Conservation (phyloP, 2,888 invertebrate species). For the Nineta flava region DNA sequence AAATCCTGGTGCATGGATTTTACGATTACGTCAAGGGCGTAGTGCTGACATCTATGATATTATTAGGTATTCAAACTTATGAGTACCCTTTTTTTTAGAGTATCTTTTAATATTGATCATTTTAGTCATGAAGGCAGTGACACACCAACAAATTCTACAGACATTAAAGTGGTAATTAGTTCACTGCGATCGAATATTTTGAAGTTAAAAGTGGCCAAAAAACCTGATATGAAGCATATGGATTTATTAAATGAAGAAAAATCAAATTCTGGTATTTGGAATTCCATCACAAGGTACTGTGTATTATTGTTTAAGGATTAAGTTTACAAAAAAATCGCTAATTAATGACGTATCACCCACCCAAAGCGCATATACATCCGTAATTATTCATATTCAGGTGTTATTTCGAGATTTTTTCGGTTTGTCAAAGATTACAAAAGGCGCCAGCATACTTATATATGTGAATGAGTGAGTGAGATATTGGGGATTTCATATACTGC, state of each 20-base stretch:
- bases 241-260: constrained; percentile 76
- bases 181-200: constrained; percentile 82
- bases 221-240: constrained; percentile 69
- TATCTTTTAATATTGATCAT: constrained; percentile 8
- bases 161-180: constrained; percentile 65
- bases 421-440: too few species aligned
- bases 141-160: constrained; percentile 47
- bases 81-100: background rate
- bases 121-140: constrained; percentile 61
- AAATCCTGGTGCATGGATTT: constrained; percentile 89
- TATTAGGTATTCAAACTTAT: constrained; percentile 55
- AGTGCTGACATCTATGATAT: constrained; percentile 93
- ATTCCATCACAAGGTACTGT: constrained; percentile 74
- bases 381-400: too few species aligned
- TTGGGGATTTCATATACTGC: too few species aligned
- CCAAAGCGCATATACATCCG: too few species aligned
- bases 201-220: constrained; percentile 80
- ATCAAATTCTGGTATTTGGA: constrained; percentile 69
- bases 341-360: too few species aligned
- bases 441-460: too few species aligned
- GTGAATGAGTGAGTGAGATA: too few species aligned
- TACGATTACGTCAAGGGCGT: constrained; percentile 79
- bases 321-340: too few species aligned
- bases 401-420: too few species aligned
- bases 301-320: background rate